Conservation (phyloP, 2,797 vertebrate genomes). For the Scolopax bukidnonensis region DNA sequence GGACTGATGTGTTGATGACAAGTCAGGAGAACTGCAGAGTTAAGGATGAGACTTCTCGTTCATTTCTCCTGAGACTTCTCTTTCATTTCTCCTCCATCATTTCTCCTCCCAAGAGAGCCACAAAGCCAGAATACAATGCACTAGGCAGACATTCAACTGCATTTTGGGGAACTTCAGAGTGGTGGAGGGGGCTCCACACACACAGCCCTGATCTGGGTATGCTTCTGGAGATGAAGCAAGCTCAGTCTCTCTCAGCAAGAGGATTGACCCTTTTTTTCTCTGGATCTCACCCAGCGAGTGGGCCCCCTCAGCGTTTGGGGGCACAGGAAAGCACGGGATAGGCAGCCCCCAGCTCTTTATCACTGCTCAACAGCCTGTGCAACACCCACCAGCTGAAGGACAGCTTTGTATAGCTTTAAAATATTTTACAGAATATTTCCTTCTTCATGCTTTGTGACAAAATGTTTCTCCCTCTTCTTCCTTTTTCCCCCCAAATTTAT, state of each 20-base stretch:
- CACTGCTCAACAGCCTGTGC: neutral
- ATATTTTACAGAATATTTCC: neutral
- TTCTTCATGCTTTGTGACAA: neutral
- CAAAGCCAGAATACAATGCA: neutral
- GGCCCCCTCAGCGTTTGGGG: neutral
- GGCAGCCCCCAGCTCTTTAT: neutral
- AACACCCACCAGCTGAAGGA: neutral
- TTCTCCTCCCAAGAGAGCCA: neutral
- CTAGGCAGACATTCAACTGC: neutral
- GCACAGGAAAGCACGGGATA: neutral
- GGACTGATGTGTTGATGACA: neutral
- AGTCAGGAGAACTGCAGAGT: neutral
- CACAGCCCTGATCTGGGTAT: neutral
- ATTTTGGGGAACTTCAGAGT: neutral
- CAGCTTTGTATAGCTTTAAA: neutral
- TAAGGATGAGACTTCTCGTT: neutral
- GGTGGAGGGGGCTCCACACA: neutral
- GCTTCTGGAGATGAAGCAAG: neutral
- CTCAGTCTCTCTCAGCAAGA: neutral
- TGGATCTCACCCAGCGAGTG: neutral
- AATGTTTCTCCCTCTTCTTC: neutral
- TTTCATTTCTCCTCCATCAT: neutral
- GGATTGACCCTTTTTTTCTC: neutral
- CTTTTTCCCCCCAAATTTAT: fast-evolving
- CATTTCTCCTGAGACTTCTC: neutral